A percentile compares a stretch with the other conserved stretches of the same genome.
Evolutionary conservation across 2,113 vertebrate species (phyloP).

Genomic region (Centropus bengalensis): DNA sequence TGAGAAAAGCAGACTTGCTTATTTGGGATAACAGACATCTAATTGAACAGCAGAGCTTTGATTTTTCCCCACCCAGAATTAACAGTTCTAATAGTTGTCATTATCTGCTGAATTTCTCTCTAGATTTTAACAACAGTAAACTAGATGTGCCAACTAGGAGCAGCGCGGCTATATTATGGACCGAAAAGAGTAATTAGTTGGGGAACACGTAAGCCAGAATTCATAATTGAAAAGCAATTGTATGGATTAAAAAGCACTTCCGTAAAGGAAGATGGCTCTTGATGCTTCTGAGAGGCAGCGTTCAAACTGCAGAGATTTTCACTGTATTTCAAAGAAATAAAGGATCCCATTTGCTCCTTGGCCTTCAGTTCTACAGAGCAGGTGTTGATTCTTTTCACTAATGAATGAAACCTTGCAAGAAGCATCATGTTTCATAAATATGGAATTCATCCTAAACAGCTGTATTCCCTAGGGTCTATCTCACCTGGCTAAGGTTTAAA

Average conservation of each 20-base stretch:
- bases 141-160: not conserved
- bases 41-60: not conserved
- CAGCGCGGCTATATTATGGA: not conserved
- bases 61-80: not conserved
- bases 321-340: not conserved
- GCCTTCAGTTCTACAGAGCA: not conserved
- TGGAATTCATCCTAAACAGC: not conserved
- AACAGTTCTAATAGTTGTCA: not conserved
- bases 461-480: not conserved
- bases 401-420: constrained; percentile 29
- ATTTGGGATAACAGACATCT: not conserved
- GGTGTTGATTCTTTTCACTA: not conserved
- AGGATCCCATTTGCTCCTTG: not conserved
- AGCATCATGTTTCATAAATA: not conserved
- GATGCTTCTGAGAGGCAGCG: not conserved
- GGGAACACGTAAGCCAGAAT: not conserved
- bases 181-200: not conserved
- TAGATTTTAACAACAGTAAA: not conserved
- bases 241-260: not conserved
- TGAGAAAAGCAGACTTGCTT: not conserved
- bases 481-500: not conserved
- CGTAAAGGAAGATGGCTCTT: not conserved
- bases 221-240: not conserved
- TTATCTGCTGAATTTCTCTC: not conserved
- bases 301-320: not conserved